These are phyloP conservation scores for Pedionomus torquatus DNA, from an alignment of 2,113 vertebrate genomes.

Conservation along the genomic window DNA sequence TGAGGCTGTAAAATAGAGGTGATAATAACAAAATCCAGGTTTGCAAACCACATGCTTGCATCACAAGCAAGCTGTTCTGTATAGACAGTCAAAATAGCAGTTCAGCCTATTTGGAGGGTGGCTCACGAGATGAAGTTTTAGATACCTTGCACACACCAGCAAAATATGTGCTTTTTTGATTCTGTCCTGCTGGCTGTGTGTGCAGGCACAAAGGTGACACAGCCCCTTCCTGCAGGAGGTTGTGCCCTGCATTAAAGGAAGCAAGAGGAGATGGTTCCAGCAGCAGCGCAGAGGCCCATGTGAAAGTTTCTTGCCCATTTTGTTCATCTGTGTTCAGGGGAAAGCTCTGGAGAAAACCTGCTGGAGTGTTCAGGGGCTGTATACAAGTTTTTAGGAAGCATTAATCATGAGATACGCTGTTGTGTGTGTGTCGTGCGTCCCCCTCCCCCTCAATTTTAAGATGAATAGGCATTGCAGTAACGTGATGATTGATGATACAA, in stretches of 20 bases:
- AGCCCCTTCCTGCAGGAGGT: background rate
- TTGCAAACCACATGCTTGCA: background rate
- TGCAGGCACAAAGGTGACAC: background rate
- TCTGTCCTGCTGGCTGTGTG: background rate
- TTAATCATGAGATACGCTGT: background rate
- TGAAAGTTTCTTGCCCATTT: background rate
- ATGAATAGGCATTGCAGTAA: background rate
- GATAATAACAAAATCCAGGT: background rate
- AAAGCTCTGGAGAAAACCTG: background rate
- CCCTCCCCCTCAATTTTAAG: no score
- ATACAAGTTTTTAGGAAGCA: background rate
- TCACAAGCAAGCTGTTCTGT: background rate
- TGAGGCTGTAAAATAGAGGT: background rate
- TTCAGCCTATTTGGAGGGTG: background rate
- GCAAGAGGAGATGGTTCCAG: background rate
- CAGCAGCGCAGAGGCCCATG: accelerated
- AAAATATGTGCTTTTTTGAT: background rate
- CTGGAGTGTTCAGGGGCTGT: background rate
- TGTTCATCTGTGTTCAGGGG: background rate
- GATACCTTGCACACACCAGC: background rate
- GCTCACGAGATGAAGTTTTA: background rate
- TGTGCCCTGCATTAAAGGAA: background rate
- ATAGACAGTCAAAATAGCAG: background rate
- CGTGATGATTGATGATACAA: accelerated
- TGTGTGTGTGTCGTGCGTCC: no score